These are phyloP conservation scores for Nymphalis polychloros DNA, from an alignment of 2,888 invertebrate species.

Conservation along the genomic window DNA sequence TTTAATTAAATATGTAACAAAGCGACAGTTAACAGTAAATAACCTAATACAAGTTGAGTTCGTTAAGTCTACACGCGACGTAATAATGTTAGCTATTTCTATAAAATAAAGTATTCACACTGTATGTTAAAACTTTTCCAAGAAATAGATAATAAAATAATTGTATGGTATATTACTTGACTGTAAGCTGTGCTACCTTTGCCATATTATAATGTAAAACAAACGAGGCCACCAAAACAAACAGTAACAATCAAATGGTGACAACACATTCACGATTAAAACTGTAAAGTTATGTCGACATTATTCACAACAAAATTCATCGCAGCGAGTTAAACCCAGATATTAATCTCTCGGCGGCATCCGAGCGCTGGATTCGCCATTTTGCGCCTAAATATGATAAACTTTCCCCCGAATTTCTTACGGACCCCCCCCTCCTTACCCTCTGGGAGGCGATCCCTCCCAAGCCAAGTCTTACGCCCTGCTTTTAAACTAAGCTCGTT, in stretches of 20 bases:
- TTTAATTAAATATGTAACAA: too few relatives aligned
- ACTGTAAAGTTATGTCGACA: slow-evolving; percentile 69
- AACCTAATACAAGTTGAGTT: too few relatives aligned
- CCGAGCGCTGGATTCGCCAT: slow-evolving; percentile 81
- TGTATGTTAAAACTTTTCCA: too few relatives aligned
- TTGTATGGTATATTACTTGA: not conserved
- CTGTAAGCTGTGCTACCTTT: not conserved
- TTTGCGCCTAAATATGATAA: slow-evolving; percentile 82
- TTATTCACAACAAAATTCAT: slow-evolving; percentile 77
- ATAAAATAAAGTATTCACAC: too few relatives aligned
- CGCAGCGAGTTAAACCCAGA: slow-evolving; percentile 78
- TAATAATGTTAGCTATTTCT: too few relatives aligned
- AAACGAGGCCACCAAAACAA: slow-evolving; percentile 29
- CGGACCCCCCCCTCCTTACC: slow-evolving; percentile 56
- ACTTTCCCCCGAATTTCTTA: slow-evolving; percentile 81
- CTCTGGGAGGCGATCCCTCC: slow-evolving; percentile 54
- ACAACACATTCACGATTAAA: slow-evolving; percentile 51
- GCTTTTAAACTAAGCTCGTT: slow-evolving; percentile 83
- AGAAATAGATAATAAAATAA: not conserved
- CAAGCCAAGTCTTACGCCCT: slow-evolving; percentile 79
- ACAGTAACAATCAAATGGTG: slow-evolving; percentile 38
- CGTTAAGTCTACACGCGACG: too few relatives aligned
- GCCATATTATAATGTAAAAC: slow-evolving; percentile 19
- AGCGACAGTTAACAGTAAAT: too few relatives aligned
- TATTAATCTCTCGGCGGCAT: slow-evolving; percentile 79